Base-by-base conservation (phyloP, 1,140 invertebrate species). In the Ladona fulva region DNA sequence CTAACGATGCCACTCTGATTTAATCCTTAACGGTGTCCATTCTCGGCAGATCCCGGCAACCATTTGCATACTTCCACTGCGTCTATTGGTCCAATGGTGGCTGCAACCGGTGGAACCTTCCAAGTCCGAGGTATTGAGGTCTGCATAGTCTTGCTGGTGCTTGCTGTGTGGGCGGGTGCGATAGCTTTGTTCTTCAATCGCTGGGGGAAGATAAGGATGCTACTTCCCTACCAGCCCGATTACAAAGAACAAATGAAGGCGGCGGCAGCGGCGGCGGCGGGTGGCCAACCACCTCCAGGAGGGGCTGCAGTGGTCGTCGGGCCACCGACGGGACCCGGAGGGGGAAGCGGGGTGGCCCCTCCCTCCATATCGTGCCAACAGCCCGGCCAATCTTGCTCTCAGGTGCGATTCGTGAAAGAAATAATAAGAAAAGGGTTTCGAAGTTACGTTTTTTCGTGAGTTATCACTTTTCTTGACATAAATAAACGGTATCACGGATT, bases 141-240 rank as follows among this genome's bases (percentile, higher is more conserved):
- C 76, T 92, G 93, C 52, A 94, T 97, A 80, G 94, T 97, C 19
- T 89, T 95, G 19, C 85, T 96, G 81, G 94, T 96, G 29, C 86
- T 97, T 59, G 88, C 94, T 78, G 91, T 96, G 12, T 97, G 95
- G 95, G 91, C 93, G 5, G 94, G 90, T 0, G 94, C 94, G 12
- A 95, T 97, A 82, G 92, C 92, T 0, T 86, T 96, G 5, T 96
- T 96, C 87, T 95, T 96, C 87, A 95, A 95, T 83, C 89, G 93
- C 44, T 96, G 94, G 95, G 95, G 95, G 19, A 97, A 97, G 87
- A 97, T 96, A 74, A 89, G 95, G 59, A 96, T 96, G 95, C 86
- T 97, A 78, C 86, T 96, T 80, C 95, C 95, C 0, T 97, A 96
- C 84, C 94, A 96, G 82, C 95, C 95, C 8, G 94, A 95, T 81